Conservation (phyloP, 1,140 invertebrate species). For the Lucilia cuprina region DNA sequence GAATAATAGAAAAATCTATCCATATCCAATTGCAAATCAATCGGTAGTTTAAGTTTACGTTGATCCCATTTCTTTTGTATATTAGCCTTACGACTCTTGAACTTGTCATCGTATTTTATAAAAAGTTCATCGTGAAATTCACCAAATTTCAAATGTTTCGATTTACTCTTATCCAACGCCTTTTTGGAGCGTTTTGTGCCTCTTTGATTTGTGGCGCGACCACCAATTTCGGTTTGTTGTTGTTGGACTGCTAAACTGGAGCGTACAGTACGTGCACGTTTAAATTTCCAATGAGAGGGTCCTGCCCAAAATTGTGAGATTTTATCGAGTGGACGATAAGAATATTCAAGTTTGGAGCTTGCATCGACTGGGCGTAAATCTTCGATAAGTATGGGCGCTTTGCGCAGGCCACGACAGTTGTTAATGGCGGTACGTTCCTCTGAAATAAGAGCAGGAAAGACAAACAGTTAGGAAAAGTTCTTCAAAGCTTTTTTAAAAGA, state of each 20-base stretch:
- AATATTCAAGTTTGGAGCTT: constrained; percentile 55
- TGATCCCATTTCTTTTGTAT: constrained; percentile 60
- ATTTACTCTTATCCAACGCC: constrained; percentile 40
- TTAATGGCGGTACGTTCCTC: constrained; percentile 53
- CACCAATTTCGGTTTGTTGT: not conserved
- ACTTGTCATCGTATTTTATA: constrained; percentile 45
- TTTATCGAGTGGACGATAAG: constrained; percentile 59
- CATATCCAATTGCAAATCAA: constrained; percentile 48
- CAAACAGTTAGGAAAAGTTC: not conserved
- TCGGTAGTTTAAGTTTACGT: constrained; percentile 55
- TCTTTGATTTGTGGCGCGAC: constrained; percentile 25
- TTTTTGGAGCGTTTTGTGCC: not conserved
- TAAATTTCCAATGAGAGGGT: constrained; percentile 62
- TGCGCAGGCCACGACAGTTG: constrained; percentile 52
- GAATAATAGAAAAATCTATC: constrained; percentile 50
- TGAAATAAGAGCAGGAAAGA: not conserved
- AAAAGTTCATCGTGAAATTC: constrained; percentile 48
- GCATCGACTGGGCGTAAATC: constrained; percentile 58
- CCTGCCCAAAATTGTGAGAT: constrained; percentile 62
- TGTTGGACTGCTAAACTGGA: constrained; percentile 37
- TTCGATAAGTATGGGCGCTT: constrained; percentile 50
- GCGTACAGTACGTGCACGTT: constrained; percentile 43
- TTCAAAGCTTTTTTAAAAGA: constrained; percentile 18
- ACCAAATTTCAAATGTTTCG: constrained; percentile 46
- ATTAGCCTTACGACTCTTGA: constrained; percentile 52